Evolutionary conservation across 92 coral and sea anemone species (phyloP).

Genomic region (Umimayanthus chanpuru): DNA sequence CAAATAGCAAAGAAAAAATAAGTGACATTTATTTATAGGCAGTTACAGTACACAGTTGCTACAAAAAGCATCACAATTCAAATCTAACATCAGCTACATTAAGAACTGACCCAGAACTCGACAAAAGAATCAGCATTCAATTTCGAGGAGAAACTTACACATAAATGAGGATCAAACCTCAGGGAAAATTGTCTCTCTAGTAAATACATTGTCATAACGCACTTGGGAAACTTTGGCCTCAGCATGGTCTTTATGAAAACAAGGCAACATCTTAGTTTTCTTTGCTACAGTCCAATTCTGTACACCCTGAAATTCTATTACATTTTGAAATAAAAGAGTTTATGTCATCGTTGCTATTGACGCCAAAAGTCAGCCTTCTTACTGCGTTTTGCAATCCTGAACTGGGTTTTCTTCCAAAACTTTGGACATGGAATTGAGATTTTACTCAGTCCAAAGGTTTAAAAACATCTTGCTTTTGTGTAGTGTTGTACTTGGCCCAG

Average conservation of each 20-base stretch:
- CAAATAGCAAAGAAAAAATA: too few relatives aligned
- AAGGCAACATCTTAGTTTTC: constrained; percentile 17
- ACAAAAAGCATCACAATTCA: too few relatives aligned
- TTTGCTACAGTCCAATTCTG: constrained; percentile 11
- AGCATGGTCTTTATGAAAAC: background rate
- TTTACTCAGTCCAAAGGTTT: constrained; percentile 11
- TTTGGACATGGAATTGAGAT: background rate
- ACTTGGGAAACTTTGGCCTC: too few relatives aligned
- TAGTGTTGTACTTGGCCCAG: constrained; percentile 1
- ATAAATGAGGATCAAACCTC: too few relatives aligned
- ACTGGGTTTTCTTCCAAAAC: constrained; percentile 11
- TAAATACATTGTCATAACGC: too few relatives aligned
- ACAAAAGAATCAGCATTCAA: too few relatives aligned
- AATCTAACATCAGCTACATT: too few relatives aligned
- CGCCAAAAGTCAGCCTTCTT: constrained; percentile 26
- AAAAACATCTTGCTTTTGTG: constrained; percentile 1
- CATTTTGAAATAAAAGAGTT: constrained; percentile 13
- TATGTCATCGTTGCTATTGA: constrained; percentile 13
- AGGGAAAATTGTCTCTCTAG: too few relatives aligned
- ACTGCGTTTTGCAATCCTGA: background rate
- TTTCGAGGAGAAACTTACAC: too few relatives aligned
- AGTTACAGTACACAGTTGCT: too few relatives aligned
- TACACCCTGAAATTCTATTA: constrained; percentile 8
- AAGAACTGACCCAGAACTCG: too few relatives aligned
- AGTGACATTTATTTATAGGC: too few relatives aligned